These are phyloP conservation scores for Agriopis leucophaearia DNA, from an alignment of 2,888 invertebrate genomes.

Conservation along the genomic window DNA sequence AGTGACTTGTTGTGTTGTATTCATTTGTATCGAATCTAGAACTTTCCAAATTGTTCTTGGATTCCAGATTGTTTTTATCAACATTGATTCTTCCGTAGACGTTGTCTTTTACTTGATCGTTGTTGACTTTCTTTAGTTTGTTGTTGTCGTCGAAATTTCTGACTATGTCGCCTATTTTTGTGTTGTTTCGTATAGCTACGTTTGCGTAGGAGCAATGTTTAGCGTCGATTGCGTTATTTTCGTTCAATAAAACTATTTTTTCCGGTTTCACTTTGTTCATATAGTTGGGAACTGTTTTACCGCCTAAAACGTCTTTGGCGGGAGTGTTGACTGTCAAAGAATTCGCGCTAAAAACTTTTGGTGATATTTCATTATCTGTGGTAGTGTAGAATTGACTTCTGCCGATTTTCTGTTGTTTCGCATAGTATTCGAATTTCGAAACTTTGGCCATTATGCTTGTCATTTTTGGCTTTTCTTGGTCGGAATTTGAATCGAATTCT, in stretches of 20 bases:
- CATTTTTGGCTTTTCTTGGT: constrained; percentile 78
- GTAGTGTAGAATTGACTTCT: constrained; percentile 78
- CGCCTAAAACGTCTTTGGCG: constrained; percentile 92
- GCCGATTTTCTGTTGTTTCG: constrained; percentile 87
- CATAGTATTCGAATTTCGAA: constrained; percentile 92
- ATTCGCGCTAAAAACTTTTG: constrained; percentile 93
- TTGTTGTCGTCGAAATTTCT: constrained; percentile 80
- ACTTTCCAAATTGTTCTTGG: constrained; percentile 26
- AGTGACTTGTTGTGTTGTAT: constrained; percentile 1
- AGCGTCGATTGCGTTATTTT: constrained; percentile 73
- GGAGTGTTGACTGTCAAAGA: constrained; percentile 93
- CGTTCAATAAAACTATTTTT: constrained; percentile 48
- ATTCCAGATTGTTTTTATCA: constrained; percentile 48
- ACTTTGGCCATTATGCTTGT: constrained; percentile 90
- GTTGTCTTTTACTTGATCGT: constrained; percentile 74
- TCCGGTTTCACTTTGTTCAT: constrained; percentile 83
- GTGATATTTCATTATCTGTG: constrained; percentile 84
- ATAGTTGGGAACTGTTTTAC: constrained; percentile 87
- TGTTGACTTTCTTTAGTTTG: constrained; percentile 76
- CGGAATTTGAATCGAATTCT: constrained; percentile 75
- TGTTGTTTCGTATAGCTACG: constrained; percentile 75
- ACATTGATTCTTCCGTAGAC: constrained; percentile 78
- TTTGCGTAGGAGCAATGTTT: constrained; percentile 77
- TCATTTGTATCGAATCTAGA: constrained; percentile 19
- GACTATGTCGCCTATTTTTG: constrained; percentile 80